Evolutionary conservation across 2,888 invertebrate species (phyloP).

Genomic region (Noctuana brunneofusca): DNA sequence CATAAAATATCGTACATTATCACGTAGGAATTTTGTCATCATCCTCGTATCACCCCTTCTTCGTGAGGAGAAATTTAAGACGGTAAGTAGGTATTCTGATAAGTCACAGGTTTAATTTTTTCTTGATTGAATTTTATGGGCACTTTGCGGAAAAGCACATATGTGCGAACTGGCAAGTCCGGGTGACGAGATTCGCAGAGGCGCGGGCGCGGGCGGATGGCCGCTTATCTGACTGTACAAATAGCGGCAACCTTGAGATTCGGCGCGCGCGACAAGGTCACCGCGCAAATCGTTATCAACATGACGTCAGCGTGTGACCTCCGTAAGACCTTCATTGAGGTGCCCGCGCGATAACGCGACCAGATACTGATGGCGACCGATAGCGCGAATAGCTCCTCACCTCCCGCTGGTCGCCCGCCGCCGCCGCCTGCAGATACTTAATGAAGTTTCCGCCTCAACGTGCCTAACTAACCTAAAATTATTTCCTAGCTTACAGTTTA

Average conservation of each 20-base stretch:
- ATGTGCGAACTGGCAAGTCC: conserved; percentile 61
- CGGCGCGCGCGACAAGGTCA: conserved; percentile 81
- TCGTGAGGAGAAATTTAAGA: too few relatives aligned
- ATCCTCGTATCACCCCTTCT: too few relatives aligned
- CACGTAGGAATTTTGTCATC: too few relatives aligned
- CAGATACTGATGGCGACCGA: conserved; percentile 72
- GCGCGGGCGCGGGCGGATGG: conserved; percentile 43
- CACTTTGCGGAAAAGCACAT: conserved; percentile 19
- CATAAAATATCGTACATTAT: too few relatives aligned
- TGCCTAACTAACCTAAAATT: conserved; percentile 7
- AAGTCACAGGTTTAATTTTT: not conserved
- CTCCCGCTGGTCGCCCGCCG: conserved; percentile 41
- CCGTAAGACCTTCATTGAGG: conserved; percentile 68
- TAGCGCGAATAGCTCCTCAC: conserved; percentile 46
- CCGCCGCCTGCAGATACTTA: conserved; percentile 38
- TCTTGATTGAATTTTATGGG: conserved; percentile 6
- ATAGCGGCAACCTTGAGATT: conserved; percentile 80
- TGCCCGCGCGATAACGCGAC: conserved; percentile 73
- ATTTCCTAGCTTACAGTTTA: conserved; percentile 7
- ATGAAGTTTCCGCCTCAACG: conserved; percentile 41
- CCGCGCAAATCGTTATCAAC: conserved; percentile 81
- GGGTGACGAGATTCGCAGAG: conserved; percentile 60
- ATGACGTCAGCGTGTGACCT: conserved; percentile 80
- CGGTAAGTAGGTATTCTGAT: not conserved
- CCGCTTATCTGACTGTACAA: conserved; percentile 76